phyloP scores from a whole-genome alignment of 2,797 vertebrate genomes.

The Sphenodon punctatus region DNA sequence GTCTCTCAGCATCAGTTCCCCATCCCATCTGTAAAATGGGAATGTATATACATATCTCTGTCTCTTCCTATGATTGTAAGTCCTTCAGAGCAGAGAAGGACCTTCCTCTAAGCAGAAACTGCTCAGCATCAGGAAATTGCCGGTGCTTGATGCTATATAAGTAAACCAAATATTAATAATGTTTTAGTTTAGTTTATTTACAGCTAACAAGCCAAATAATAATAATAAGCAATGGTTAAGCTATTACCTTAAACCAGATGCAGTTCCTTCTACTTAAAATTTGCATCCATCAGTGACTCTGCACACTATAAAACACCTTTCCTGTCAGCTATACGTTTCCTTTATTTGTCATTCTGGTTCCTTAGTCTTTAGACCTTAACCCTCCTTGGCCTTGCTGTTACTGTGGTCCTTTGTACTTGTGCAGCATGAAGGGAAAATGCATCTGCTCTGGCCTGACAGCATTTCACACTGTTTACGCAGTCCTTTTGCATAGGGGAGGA shows the following conservation, averaged over 20 bases:
- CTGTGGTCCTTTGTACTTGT: neutral
- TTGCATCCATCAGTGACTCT: neutral
- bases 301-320: neutral
- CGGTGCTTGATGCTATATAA: too few species aligned
- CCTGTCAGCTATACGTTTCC: neutral
- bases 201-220: too few species aligned
- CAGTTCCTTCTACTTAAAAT: fast-evolving
- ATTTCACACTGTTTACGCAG: neutral
- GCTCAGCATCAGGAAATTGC: too few species aligned
- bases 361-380: neutral
- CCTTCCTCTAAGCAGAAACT: too few species aligned
- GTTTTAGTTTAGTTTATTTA: neutral
- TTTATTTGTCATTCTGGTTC: neutral
- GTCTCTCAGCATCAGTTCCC: too few species aligned
- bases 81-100: too few species aligned
- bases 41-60: too few species aligned
- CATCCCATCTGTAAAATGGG: too few species aligned
- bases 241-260: neutral
- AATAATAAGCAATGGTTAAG: neutral
- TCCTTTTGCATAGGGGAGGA: too few species aligned
- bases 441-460: neutral
- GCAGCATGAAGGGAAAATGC: fast-evolving
- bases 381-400: neutral
- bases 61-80: too few species aligned
- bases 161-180: neutral